Base-by-base conservation (phyloP, 2,888 invertebrate species). In the Dendrolimus pini region DNA sequence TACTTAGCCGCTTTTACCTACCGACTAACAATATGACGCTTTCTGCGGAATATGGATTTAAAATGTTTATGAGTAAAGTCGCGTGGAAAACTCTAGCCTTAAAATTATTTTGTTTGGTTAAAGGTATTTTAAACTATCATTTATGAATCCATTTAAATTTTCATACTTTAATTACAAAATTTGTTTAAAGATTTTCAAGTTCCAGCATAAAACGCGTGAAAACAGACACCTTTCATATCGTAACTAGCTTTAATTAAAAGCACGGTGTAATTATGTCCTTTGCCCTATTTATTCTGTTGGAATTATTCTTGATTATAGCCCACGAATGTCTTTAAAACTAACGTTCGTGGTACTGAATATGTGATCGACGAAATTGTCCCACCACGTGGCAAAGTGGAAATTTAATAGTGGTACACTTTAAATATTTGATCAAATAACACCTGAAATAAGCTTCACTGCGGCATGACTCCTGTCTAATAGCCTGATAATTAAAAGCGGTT, bases 341-440 rank as follows among this genome's bases (percentile, higher is more conserved):
- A 30, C 30, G 83, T 82, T 75, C 76, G 72, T 65, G 61, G 67
- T 66, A 71, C 67, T 65, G 74, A 77, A 78, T 77, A 77, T 66
- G 65, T 72, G 72, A 76, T 72, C 70, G 65, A 70, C 67, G 69
- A 76, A 83, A 83, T 82, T 78, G 75, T 78, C 77, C 64, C 60
- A 69, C 64, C 66, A 67, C 62, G 72, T 68, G 66, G 70, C 69
- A 77, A 73, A 74, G 71, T 75, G 73, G 79, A 72, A 75, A 78
- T 74, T 71, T 82, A 83, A 88, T 84, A 82, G 81, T 74, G 66
- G 66, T 69, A 63, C 58, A 68, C 74, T 76, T 77, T 87, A 77
- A 82, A 89, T 87, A 79, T 81, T 81, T 88, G 75, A 89, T 85
- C 76, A 80, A 84, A 83, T 86, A 82, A 85, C 90, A 85, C 89